Conservation (phyloP, 2,888 invertebrate species). For the Zaprionus lineosus region DNA sequence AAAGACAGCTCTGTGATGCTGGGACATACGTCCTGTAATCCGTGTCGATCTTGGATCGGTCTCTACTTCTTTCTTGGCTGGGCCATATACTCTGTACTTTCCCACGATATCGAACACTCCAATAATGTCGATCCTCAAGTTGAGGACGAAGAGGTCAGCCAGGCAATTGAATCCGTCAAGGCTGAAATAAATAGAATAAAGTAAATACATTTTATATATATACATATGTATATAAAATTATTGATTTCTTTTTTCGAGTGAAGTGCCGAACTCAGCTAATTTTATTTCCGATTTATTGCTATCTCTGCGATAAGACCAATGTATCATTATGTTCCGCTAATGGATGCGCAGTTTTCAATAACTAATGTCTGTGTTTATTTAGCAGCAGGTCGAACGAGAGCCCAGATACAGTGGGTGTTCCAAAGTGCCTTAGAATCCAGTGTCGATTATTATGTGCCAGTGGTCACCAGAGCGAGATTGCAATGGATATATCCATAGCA, state of each 20-base stretch:
- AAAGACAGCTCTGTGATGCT: slow-evolving; percentile 22
- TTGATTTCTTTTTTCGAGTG: too few relatives aligned
- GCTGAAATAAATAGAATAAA: too few relatives aligned
- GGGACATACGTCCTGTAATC: slow-evolving; percentile 4
- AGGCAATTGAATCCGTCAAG: slow-evolving; percentile 8
- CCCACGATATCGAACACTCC: slow-evolving; percentile 3
- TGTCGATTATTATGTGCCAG: slow-evolving; percentile 66
- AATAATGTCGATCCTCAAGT: not conserved
- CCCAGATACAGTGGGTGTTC: not conserved
- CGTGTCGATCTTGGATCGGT: slow-evolving; percentile 5
- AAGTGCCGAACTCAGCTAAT: not conserved
- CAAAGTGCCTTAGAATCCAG: slow-evolving; percentile 41
- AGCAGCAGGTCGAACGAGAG: slow-evolving; percentile 23
- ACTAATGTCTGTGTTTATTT: slow-evolving; percentile 23
- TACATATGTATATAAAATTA: not conserved
- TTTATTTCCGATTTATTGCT: slow-evolving; percentile 12
- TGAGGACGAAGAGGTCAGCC: too few relatives aligned
- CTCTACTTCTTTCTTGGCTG: slow-evolving; percentile 23
- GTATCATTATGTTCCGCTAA: slow-evolving; percentile 25
- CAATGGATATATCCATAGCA: slow-evolving; percentile 46
- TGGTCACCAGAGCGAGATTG: slow-evolving; percentile 51
- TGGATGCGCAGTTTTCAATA: slow-evolving; percentile 22
- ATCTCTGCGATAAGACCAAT: slow-evolving; percentile 31
- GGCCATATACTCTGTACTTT: slow-evolving; percentile 1
- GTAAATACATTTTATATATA: too few relatives aligned